Conservation (phyloP, 35 echinoderm and acorn worm genomes). For the Ophiothrix spiculata region DNA sequence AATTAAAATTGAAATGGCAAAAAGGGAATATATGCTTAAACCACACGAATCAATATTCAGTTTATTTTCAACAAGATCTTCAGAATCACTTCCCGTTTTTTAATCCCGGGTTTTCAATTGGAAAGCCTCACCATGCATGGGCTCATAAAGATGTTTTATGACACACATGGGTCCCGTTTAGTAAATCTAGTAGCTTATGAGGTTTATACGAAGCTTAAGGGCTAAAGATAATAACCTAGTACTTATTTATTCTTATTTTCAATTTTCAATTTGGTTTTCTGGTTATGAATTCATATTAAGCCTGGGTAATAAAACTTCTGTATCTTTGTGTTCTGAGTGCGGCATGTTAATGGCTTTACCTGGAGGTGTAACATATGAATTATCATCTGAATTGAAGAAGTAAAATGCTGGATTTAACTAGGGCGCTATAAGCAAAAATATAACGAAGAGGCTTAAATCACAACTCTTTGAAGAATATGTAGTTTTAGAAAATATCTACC, state of each 20-base stretch:
- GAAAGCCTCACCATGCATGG: too few species aligned
- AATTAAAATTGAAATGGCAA: too few species aligned
- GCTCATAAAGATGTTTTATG: too few species aligned
- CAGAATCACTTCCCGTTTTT: too few species aligned
- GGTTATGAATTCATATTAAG: slow-evolving; percentile 15
- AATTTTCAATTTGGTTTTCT: slow-evolving; percentile 2
- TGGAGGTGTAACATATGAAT: neutral
- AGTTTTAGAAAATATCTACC: neutral
- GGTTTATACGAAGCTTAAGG: neutral
- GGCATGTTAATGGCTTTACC: neutral
- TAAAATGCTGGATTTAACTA: neutral
- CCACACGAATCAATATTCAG: too few species aligned
- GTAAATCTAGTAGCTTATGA: neutral
- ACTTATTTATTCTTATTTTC: slow-evolving; percentile 1
- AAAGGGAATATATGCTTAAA: too few species aligned
- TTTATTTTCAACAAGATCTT: too few species aligned
- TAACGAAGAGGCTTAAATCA: neutral
- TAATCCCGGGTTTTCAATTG: too few species aligned
- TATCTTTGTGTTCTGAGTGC: neutral
- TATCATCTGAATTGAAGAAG: neutral
- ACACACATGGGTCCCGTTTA: slow-evolving; percentile 10
- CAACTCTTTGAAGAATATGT: neutral
- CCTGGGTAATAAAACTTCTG: neutral
- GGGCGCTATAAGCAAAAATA: neutral
- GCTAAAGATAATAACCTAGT: neutral